phyloP scores from a whole-genome alignment of 2,113 vertebrate genomes.

The Ophiodon elongatus region DNA sequence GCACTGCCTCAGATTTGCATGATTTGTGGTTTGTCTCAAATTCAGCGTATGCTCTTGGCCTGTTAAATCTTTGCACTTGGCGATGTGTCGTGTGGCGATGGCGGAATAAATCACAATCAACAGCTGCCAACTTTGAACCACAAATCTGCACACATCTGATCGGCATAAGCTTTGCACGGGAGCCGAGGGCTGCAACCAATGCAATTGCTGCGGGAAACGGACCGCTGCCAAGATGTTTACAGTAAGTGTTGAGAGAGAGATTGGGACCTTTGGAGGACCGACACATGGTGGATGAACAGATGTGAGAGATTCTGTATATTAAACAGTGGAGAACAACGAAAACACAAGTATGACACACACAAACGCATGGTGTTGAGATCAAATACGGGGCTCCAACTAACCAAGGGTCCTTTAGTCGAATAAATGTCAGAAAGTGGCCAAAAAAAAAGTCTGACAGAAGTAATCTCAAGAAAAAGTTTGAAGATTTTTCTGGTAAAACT shows the following conservation, averaged over 20 bases:
- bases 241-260: not conserved
- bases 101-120: conserved; percentile 30
- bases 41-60: not conserved
- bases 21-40: conserved; percentile 7
- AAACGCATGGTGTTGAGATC: not conserved
- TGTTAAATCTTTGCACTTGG: conserved; percentile 3
- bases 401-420: not conserved
- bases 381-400: not conserved
- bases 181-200: conserved; percentile 18
- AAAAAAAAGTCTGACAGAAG: no score
- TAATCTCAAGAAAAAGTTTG: no score
- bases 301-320: conserved; percentile 2
- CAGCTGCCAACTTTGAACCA: conserved; percentile 7
- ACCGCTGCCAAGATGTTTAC: conserved; percentile 12
- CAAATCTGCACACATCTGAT: conserved; percentile 43
- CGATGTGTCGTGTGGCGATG: not conserved
- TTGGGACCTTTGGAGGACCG: not conserved
- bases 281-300: not conserved
- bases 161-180: not conserved
- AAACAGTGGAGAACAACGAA: not conserved
- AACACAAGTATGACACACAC: not conserved
- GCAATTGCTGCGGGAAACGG: not conserved
- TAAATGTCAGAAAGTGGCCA: not conserved
- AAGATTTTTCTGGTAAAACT: no score
- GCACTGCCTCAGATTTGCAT: not conserved